These are phyloP conservation scores for Leucoraja erinaceus DNA, from an alignment of 2,113 vertebrate genomes.

Conservation along the genomic window DNA sequence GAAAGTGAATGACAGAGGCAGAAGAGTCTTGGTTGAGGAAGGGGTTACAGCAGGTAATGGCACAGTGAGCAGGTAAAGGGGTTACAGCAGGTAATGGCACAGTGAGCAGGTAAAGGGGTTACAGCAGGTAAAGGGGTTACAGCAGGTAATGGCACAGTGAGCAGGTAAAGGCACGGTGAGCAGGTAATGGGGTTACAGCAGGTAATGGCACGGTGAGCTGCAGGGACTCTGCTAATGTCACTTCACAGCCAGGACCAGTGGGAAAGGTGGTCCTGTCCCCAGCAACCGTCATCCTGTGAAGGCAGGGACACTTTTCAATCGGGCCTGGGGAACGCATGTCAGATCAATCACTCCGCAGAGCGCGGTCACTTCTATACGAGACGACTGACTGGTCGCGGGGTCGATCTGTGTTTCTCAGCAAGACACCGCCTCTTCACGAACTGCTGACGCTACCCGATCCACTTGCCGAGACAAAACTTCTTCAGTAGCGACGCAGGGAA, in stretches of 20 bases:
- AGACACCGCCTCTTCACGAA: background rate
- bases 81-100: background rate
- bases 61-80: background rate
- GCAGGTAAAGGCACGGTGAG: too few relatives aligned
- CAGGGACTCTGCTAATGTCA: background rate
- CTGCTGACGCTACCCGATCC: constrained; percentile 12
- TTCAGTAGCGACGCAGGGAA: background rate
- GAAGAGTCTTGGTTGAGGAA: background rate
- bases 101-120: background rate
- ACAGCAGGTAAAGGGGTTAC: background rate
- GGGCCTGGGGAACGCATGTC: background rate
- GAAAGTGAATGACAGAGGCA: background rate
- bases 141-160: background rate
- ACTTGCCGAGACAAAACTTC: constrained; percentile 14
- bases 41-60: background rate
- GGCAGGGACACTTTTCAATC: background rate
- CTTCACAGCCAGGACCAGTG: background rate
- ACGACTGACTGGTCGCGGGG: background rate
- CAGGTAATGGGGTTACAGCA: background rate
- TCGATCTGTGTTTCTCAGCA: background rate
- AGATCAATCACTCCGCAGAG: constrained; percentile 15
- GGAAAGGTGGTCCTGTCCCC: background rate
- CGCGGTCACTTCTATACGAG: background rate
- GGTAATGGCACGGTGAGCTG: background rate
- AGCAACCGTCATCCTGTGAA: background rate